Base-by-base conservation (phyloP, 2,797 vertebrate species). In the Threskiornis aethiopicus region DNA sequence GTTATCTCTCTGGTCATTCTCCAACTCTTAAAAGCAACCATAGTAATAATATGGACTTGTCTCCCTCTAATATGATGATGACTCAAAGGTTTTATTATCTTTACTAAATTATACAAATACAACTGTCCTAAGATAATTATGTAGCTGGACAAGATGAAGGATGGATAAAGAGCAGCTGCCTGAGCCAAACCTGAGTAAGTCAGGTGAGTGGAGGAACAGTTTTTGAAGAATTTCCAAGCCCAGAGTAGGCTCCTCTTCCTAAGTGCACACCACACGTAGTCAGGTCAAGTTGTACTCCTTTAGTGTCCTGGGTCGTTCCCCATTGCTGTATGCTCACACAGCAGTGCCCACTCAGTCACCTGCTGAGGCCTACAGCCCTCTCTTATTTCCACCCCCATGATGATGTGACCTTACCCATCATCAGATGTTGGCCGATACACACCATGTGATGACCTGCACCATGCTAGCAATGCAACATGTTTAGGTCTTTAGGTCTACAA, bases 381-480 rank as follows among this genome's bases (percentile, higher is more conserved):
- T 35, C 6, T 83, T 20, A 19, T 65, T 65, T 86, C 24, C 42
- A 61, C 0, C 4, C 9, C 22, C 29, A 57, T 0, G 3, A 16
- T 33, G 41, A 49, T 64, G 37, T 44, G 26, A 61, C 55, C 33
- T 80, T 25, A 28, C 10, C 18, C 26, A 46, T 47, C 31, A n/a
- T 54, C 64, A 88, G 51, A 29, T 31, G 18, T 2, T 77, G 64
- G 26, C 29, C 2, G 1, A 54, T 16, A 17, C 22, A n/a, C 8
- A 67, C 8, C 26, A 72, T 12, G 10, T 1, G 0, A 37, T 67
- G 21, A 41, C 29, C 58, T 76, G 49, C 4, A 15, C 33, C 15
- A 11, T 37, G 57, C n/a, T 42, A 83, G 18, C 3, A 6, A 24
- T 9, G 18, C 20, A 66, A 47, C 11, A 14, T 2, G 0, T 28